These are phyloP conservation scores for Nemopilema nomurai DNA, from an alignment of 30 jellyfish, hydroid and myxozoan species.

Conservation along the genomic window DNA sequence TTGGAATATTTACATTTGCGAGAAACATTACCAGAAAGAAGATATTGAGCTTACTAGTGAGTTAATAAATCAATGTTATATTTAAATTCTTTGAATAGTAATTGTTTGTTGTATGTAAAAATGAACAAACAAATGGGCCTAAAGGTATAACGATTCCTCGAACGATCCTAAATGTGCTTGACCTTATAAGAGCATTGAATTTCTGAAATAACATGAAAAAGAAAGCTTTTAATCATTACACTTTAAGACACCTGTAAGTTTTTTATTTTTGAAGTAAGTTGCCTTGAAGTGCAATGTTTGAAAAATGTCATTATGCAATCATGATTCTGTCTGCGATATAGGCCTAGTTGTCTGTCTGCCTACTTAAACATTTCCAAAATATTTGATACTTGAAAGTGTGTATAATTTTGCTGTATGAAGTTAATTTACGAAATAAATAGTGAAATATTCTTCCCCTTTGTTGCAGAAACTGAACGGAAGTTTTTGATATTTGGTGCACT, in stretches of 20 bases:
- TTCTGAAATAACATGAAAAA: not conserved
- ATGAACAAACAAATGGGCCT: not conserved
- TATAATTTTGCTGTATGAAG: not conserved
- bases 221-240: not conserved
- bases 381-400: not conserved
- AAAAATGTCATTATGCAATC: not conserved
- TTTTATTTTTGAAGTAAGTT: not conserved
- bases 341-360: not conserved
- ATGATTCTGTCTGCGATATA: not conserved
- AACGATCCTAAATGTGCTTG: not conserved
- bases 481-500: constrained; percentile 8
- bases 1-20: constrained; percentile 32
- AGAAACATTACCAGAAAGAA: constrained; percentile 22
- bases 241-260: not conserved
- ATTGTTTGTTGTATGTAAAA: not conserved
- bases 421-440: not conserved
- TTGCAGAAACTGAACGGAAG: constrained; percentile 25
- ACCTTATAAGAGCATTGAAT: not conserved
- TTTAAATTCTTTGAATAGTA: not conserved
- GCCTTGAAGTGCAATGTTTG: not conserved
- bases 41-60: constrained; percentile 39
- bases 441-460: not conserved
- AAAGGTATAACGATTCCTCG: not conserved
- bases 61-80: not conserved
- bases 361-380: not conserved